These are phyloP conservation scores for Pseudopipra pipra DNA, from an alignment of 2,113 vertebrate species.

Conservation along the genomic window DNA sequence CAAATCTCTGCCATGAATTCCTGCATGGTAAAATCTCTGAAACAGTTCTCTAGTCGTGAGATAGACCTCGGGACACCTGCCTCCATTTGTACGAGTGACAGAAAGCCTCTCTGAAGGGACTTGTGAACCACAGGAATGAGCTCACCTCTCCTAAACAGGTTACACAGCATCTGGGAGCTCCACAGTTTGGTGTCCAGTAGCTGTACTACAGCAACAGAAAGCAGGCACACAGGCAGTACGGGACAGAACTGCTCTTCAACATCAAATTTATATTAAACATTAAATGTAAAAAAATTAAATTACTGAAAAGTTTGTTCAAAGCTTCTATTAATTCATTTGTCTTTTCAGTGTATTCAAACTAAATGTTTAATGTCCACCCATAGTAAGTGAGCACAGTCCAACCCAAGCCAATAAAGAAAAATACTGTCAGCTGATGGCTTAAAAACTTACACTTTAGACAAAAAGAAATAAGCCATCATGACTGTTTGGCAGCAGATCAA, in stretches of 20 bases:
- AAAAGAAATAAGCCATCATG: background rate
- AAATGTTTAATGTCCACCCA: background rate
- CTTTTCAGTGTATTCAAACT: background rate
- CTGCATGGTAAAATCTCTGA: background rate
- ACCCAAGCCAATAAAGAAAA: background rate
- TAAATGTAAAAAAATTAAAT: background rate
- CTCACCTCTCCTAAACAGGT: background rate
- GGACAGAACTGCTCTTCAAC: background rate
- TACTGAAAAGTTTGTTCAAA: background rate
- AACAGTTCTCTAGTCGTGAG: accelerated
- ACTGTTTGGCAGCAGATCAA: background rate
- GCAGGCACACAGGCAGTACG: background rate
- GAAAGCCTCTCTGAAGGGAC: background rate
- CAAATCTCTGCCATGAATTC: background rate
- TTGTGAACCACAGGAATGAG: accelerated
- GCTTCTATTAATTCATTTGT: background rate
- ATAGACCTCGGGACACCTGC: background rate
- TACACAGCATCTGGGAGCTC: background rate
- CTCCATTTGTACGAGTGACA: accelerated
- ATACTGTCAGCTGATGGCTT: background rate
- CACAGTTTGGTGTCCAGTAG: background rate
- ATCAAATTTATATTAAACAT: background rate
- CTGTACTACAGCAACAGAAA: background rate
- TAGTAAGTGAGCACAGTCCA: background rate
- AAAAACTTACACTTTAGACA: background rate